Evolutionary conservation across 2,113 vertebrate genomes (phyloP).

Genomic region (Pampusana beccarii): DNA sequence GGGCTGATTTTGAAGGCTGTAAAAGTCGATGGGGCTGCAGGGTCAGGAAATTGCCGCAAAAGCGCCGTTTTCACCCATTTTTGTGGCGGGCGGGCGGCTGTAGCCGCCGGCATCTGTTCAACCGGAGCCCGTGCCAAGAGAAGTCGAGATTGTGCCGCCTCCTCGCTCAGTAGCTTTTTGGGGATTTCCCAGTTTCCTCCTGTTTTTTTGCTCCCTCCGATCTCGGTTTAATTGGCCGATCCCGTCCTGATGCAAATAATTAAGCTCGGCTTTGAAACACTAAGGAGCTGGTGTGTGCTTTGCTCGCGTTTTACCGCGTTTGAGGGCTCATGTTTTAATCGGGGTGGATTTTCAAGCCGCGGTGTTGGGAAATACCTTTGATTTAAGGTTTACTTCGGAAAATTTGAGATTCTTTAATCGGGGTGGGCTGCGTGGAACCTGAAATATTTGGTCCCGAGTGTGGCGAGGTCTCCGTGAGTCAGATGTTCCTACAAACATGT

Average conservation of each 20-base stretch:
- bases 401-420: accelerated
- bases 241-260: too few relatives aligned
- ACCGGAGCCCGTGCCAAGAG: not conserved
- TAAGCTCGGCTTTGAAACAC: not conserved
- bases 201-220: accelerated
- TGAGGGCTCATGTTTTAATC: not conserved
- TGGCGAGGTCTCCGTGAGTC: not conserved
- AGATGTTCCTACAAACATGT: not conserved
- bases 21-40: not conserved
- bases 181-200: not conserved
- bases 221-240: not conserved
- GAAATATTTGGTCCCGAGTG: not conserved
- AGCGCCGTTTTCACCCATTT: accelerated
- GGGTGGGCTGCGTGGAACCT: not conserved
- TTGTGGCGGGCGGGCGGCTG: not conserved
- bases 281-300: too few relatives aligned
- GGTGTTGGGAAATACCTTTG: not conserved
- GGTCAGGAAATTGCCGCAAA: not conserved
- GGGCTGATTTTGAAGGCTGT: not conserved
- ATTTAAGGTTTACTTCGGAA: not conserved
- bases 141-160: accelerated
- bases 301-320: accelerated
- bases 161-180: not conserved
- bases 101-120: not conserved
- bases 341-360: not conserved